Evolutionary conservation across 2,888 invertebrate species (phyloP), one percentile per base, ranked within the genome.

Genomic region (Hirtodrosophila alboralis): DNA sequence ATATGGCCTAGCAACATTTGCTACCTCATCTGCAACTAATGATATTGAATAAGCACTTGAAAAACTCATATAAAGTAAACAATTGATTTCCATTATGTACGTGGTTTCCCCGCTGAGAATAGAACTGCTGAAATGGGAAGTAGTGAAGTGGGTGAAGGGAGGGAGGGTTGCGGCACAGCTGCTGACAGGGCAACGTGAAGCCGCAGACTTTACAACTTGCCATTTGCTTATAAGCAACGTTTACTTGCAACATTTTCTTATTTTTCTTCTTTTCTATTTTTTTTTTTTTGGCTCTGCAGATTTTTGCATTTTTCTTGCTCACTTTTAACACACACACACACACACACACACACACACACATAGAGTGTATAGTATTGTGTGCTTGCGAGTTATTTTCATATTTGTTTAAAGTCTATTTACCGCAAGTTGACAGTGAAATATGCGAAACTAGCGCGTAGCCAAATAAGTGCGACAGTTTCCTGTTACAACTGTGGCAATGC

Each of bases 391-490:
- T 80, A 81, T 79, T 79, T 81, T 79, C 80, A 81, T 81, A 81
- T 81, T 81, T 81, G 83, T 81, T 83, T 81, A 81, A 81, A 81
- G 81, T 83, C 83, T 81, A 81, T 81, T 81, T 81, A 81, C 81
- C 81, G 81, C 81, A 81, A 81, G 81, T 83, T 81, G 81, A 81
- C 81, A 81, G 81, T 81, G 81, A 81, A 81, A 81, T 81, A 81
- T 81, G 81, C 83, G 81, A 83, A 80, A 81, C 80, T 80, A 81
- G 81, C 81, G 81, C 83, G 81, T 81, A 81, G 81, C 80, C 80
- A 81, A 81, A 81, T 81, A 81, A 81, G 83, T 81, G 80, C 81
- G 81, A 83, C 81, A 83, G 81, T 81, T 81, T 81, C 81, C 81
- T 83, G 78, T 81, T 81, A 83, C 81, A 80, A 78, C 83, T 76